phyloP scores from a whole-genome alignment of 2,888 invertebrate species.

The Argyresthia goedartella region DNA sequence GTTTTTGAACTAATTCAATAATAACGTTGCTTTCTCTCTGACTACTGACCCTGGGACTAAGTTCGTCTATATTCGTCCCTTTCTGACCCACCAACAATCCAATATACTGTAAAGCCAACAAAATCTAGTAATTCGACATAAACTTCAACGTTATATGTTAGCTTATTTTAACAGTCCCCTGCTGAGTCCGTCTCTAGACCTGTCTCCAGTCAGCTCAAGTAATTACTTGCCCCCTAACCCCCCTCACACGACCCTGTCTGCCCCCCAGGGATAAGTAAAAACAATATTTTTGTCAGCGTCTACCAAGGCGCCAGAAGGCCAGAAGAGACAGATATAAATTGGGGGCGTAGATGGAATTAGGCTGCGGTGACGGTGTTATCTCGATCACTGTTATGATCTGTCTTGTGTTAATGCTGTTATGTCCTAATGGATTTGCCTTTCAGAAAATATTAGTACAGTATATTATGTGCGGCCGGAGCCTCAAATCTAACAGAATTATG shows the following conservation, averaged over 20 bases:
- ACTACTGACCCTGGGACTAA: no score
- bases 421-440: background rate
- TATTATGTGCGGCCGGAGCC: no score
- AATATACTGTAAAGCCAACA: background rate
- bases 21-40: no score
- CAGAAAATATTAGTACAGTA: background rate
- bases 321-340: conserved; percentile 67
- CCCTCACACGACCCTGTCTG: conserved; percentile 22
- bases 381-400: no score
- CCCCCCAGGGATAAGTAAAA: conserved; percentile 61
- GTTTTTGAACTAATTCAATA: no score
- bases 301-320: conserved; percentile 38
- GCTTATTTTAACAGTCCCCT: background rate
- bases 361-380: background rate
- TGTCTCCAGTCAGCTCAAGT: conserved; percentile 51
- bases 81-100: background rate
- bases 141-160: no score
- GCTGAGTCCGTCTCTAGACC: conserved; percentile 3
- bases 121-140: background rate
- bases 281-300: conserved; percentile 65
- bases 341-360: conserved; percentile 59
- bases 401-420: background rate
- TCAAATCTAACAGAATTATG: no score
- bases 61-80: no score
- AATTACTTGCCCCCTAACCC: conserved; percentile 44